phyloP scores from a whole-genome alignment of 2,888 invertebrate species.

The Heterodera filipjevi region DNA sequence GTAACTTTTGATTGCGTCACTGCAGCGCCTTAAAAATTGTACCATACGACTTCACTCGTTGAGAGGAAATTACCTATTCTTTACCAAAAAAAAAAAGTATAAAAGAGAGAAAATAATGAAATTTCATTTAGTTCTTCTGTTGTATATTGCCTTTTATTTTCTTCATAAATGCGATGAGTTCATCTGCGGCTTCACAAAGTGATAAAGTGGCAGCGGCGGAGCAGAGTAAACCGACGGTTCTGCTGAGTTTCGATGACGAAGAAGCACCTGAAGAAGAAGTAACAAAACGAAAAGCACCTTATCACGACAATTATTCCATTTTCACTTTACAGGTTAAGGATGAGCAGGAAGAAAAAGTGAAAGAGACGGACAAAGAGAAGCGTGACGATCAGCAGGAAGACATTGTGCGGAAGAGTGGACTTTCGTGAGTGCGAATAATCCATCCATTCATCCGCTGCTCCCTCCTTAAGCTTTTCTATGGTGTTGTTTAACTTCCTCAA shows the following conservation, averaged over 20 bases:
- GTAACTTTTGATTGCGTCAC: no score
- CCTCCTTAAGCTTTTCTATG: neutral
- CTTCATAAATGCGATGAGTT: neutral
- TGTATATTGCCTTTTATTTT: no score
- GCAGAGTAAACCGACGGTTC: neutral
- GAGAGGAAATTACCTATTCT: no score
- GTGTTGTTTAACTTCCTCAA: slow-evolving; percentile 45
- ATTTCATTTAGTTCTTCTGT: no score
- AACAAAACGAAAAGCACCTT: neutral
- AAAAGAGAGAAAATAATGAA: no score
- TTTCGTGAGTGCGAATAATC: no score
- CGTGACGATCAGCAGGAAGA: neutral
- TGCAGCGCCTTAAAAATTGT: no score
- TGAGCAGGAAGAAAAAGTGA: neutral
- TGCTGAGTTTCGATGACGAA: no score
- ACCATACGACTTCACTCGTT: no score
- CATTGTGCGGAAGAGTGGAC: neutral
- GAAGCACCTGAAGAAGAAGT: neutral
- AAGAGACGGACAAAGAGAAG: neutral
- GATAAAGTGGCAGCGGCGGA: neutral
- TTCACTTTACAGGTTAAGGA: neutral
- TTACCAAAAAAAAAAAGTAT: no score
- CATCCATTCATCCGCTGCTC: neutral
- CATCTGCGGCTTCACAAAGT: neutral
- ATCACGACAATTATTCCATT: no score